Evolutionary conservation across 2,888 invertebrate genomes (phyloP), one percentile per base, ranked within the genome.

Genomic region (Argyresthia albistria): DNA sequence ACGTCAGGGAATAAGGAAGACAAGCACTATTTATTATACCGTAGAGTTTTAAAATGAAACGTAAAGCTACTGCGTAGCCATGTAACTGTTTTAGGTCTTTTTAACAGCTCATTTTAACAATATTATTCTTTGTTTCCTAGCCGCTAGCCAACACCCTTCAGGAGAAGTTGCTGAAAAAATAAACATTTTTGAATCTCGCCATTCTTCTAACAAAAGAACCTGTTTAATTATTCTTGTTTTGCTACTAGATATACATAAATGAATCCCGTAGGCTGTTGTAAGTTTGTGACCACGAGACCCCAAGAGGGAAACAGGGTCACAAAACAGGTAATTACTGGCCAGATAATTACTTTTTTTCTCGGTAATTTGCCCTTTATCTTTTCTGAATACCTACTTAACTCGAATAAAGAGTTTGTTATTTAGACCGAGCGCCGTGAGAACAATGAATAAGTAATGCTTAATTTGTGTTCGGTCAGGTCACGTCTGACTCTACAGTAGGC

Each of bases 301-400:
- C 53, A 50, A 51, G 55, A 53, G 50, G 53, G 25, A 6, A 25
- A 25, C 25, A 25, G 25, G 25, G 25, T 6, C 58, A 60, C 57
- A 58, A 58, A 58, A 56, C 58, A 57, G 52, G 46, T 52, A 57
- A 60, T 57, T 58, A 56, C 51, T 55, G 55, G 48, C 42, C 42
- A 54, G 52, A 50, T 52, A 55, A 57, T 58, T 58, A 56, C 46
- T 58, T 55, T 58, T n/a, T 57, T 56, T 55, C 54, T 54, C n/a
- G 39, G 35, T 56, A 56, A 59, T 58, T 58, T 58, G 52, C 55
- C 53, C 51, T 57, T 57, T 56, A 57, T 58, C 53, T 58, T 52
- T 51, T 43, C 45, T 50, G 50, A 53, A 54, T 42, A 52, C 49
- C 36, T 56, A 57, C 49, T 43, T 56, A 57, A 54, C 43, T 51